phyloP scores from a whole-genome alignment of 2,888 invertebrate genomes.

The Petrolisthes cinctipes region DNA sequence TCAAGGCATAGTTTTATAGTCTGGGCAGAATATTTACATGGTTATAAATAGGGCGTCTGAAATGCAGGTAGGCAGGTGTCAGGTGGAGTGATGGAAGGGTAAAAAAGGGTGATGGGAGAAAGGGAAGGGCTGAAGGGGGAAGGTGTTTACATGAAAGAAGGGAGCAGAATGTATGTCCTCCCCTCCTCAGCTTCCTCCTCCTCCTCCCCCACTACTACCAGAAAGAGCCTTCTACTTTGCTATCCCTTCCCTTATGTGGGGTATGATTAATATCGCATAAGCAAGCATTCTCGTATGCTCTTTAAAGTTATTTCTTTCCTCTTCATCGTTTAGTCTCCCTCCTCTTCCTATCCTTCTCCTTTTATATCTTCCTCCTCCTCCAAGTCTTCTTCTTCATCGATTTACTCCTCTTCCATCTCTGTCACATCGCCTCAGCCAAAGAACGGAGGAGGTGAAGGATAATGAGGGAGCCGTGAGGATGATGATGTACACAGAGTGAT shows the following conservation, averaged over 20 bases:
- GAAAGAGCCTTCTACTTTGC: too few species aligned
- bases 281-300: too few species aligned
- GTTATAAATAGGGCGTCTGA: conserved; percentile 3
- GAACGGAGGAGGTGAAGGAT: conserved; percentile 5
- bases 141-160: not conserved
- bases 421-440: not conserved
- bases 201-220: not conserved
- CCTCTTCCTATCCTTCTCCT: too few species aligned
- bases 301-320: not conserved
- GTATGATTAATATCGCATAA: too few species aligned
- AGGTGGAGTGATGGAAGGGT: not conserved
- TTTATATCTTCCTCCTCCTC: too few species aligned
- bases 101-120: not conserved
- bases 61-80: conserved; percentile 17
- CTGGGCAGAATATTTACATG: too few species aligned
- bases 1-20: not conserved
- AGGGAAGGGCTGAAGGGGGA: not conserved
- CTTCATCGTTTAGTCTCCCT: too few species aligned
- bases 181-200: not conserved
- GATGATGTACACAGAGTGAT: conserved; percentile 42
- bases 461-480: conserved; percentile 23
- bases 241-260: too few species aligned
- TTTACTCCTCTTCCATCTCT: not conserved
- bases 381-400: not conserved
- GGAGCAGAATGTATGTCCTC: not conserved